phyloP scores from a whole-genome alignment of 2,797 vertebrate species.

The Cephalopachus bancanus region DNA sequence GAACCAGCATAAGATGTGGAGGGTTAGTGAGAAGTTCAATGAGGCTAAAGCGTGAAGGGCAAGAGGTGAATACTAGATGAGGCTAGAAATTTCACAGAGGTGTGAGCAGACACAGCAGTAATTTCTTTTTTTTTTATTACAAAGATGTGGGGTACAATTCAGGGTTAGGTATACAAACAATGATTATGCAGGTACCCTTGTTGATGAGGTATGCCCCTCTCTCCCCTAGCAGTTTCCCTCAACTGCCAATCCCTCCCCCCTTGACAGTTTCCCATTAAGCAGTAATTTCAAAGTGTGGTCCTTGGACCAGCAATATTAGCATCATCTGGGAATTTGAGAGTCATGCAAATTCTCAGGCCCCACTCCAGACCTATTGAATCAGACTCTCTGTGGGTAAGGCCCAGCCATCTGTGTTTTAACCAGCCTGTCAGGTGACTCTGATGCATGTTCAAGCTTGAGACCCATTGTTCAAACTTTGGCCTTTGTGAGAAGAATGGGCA shows the following conservation, averaged over 20 bases:
- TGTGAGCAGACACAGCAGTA: background rate
- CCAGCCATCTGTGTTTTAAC: background rate
- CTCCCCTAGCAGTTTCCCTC: too few species aligned
- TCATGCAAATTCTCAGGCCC: background rate
- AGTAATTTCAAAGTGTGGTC: background rate
- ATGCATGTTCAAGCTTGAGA: background rate
- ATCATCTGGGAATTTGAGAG: background rate
- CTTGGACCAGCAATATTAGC: background rate
- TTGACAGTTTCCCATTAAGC: too few species aligned
- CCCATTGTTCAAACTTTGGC: conserved; percentile 5
- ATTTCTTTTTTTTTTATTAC: background rate
- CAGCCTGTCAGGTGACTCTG: background rate
- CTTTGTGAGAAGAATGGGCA: conserved; percentile 66
- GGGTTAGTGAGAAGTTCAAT: background rate
- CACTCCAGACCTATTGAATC: background rate
- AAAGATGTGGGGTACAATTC: too few species aligned
- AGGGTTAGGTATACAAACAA: too few species aligned
- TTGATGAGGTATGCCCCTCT: too few species aligned
- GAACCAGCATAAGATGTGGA: background rate
- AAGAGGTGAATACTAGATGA: background rate
- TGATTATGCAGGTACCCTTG: too few species aligned
- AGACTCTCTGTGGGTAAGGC: background rate
- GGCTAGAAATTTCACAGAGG: background rate
- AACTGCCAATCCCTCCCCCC: too few species aligned
- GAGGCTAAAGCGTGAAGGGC: background rate